phyloP scores from a whole-genome alignment of 2,797 vertebrate species.

The Cuculus canorus region DNA sequence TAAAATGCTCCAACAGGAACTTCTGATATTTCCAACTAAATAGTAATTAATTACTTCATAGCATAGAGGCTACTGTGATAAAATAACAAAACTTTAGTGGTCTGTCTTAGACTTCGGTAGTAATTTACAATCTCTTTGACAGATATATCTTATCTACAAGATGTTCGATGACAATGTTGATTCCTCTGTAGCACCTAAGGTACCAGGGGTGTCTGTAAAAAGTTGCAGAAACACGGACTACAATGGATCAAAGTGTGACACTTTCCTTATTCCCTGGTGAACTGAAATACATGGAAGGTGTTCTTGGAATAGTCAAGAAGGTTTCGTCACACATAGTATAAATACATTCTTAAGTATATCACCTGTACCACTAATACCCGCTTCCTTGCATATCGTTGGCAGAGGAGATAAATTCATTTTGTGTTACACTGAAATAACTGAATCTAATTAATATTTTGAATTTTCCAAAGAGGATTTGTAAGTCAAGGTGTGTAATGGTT shows the following conservation, averaged over 20 bases:
- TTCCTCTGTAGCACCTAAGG: not conserved
- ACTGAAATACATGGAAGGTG: not conserved
- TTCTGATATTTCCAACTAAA: not conserved
- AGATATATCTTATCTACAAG: not conserved
- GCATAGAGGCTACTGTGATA: not conserved
- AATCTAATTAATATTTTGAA: conserved; percentile 37
- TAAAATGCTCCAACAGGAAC: not conserved
- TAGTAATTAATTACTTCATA: not conserved
- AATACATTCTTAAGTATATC: not conserved
- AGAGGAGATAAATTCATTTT: not conserved
- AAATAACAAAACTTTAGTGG: not conserved
- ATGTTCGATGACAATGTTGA: not conserved
- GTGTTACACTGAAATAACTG: not conserved
- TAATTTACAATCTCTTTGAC: not conserved
- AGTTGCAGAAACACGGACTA: not conserved
- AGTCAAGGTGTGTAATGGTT: not conserved
- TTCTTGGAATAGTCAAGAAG: not conserved
- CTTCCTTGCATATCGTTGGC: not conserved
- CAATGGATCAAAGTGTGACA: not conserved
- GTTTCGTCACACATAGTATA: not conserved
- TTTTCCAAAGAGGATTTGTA: conserved; percentile 61
- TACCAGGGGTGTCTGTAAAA: not conserved
- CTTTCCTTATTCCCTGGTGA: not conserved
- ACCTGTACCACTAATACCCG: not conserved
- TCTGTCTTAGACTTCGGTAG: not conserved